Evolutionary conservation across 2,888 invertebrate genomes (phyloP), one percentile per base, ranked within the genome.

Genomic region (Lampropteryx suffumata): DNA sequence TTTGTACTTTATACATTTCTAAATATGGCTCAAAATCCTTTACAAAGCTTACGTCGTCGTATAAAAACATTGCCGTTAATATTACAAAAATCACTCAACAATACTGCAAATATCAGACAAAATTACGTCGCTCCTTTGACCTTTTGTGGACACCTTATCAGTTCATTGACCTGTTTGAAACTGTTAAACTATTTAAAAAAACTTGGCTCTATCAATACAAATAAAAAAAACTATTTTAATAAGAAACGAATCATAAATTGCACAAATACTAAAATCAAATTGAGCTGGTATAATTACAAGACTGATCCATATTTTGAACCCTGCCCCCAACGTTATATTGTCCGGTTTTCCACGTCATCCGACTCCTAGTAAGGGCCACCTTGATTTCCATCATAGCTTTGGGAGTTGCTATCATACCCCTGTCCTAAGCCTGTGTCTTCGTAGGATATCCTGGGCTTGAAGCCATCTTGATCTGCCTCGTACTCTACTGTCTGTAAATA

Each of bases 391-490:
- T 68, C 60, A 50, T 76, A 73, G 3, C 67, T 69, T 2, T 52
- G 52, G 0, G 56, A 30, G 41, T 61, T 64, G 28, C 65, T 59
- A 10, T 64, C 65, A 8, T 50, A 48, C 3, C 64, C 50, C 24
- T 70, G 73, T n/a, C 57, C 65, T 56, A 56, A 71, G 60, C 87
- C 90, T 21, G 88, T 90, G 66, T 93, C 92, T 73, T 94, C 93
- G 73, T 94, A 94, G 0, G 92, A 91, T 52, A 94, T 93, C 62
- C 90, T 92, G 10, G 94, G 94, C 57, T 92, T 91, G 83, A 92
- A 94, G 0, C 94, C 94, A 34, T 92, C 86, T 68, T 92, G 88
- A 64, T 94, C 94, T 4, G 94, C 94, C 67, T 93, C 93, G 77
- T 94, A 94, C 61, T 92, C 91, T 0, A 94, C 94, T 30, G 93